Conservation (phyloP, 2,888 invertebrate genomes). For the Hemistola chrysoprasaria region DNA sequence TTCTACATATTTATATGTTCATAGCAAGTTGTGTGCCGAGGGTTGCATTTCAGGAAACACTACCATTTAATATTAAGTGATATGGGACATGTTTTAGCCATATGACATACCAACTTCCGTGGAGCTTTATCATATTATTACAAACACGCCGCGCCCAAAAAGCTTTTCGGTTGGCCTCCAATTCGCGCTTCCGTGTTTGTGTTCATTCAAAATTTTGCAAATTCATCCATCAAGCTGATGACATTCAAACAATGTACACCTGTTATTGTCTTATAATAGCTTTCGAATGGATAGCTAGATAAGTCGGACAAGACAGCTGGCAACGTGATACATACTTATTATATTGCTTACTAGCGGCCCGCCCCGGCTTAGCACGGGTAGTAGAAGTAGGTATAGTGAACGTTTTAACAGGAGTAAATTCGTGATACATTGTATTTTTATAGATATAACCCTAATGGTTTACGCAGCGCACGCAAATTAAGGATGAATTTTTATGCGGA, state of each 20-base stretch:
- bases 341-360: too few relatives aligned
- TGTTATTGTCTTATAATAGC: conserved; percentile 32
- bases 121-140: conserved; percentile 14
- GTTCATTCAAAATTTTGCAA: conserved; percentile 46
- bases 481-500: too few relatives aligned
- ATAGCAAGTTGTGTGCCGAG: conserved; percentile 10
- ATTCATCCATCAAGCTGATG: conserved; percentile 55
- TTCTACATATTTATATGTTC: too few relatives aligned
- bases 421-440: too few relatives aligned
- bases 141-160: conserved; percentile 33
- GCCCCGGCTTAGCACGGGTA: too few relatives aligned
- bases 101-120: conserved; percentile 10
- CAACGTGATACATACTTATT: too few relatives aligned
- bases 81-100: conserved; percentile 10
- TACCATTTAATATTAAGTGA: conserved; percentile 4
- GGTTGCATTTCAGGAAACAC: conserved; percentile 4
- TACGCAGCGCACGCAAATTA: too few relatives aligned
- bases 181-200: conserved; percentile 51
- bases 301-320: conserved; percentile 2
- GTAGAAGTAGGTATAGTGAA: too few relatives aligned
- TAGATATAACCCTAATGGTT: too few relatives aligned
- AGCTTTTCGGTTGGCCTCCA: conserved; percentile 31
- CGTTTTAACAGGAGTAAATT: too few relatives aligned
- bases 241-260: conserved; percentile 54
- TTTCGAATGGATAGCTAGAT: conserved; percentile 16